Conservation (phyloP, 2,113 vertebrate species). For the Ellobius talpinus region DNA sequence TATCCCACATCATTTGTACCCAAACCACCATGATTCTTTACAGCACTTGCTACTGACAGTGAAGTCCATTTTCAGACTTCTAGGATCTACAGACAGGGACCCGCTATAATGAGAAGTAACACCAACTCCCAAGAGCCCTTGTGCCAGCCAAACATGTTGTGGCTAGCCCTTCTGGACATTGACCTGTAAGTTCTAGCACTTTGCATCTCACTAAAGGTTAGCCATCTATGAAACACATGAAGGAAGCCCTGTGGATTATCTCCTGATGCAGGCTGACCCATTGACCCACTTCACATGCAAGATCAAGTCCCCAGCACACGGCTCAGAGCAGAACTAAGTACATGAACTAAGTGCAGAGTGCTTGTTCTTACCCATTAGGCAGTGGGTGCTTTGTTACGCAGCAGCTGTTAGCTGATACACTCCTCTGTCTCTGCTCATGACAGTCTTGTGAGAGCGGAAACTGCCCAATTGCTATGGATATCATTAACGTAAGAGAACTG, state of each 20-base stretch:
- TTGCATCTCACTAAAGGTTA: background rate
- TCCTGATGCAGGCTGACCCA: background rate
- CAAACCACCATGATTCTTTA: background rate
- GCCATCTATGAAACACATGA: no score
- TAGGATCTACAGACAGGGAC: no score
- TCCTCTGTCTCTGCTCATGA: accelerated
- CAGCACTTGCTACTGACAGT: background rate
- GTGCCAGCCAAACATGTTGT: no score
- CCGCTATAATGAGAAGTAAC: background rate
- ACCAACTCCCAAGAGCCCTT: accelerated
- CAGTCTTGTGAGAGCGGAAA: background rate
- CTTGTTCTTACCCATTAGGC: background rate
- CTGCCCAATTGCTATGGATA: no score
- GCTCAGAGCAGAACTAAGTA: background rate
- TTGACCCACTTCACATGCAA: accelerated
- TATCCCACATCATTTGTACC: background rate
- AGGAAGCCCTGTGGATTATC: accelerated
- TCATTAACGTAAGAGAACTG: background rate
- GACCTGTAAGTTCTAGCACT: no score
- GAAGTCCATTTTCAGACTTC: no score
- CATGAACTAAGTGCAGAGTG: background rate
- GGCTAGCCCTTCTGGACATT: accelerated
- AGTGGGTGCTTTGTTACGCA: background rate
- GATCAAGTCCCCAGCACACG: background rate
- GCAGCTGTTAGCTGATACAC: accelerated